Conservation (phyloP, 2,113 vertebrate genomes). For the Melierax canorus region DNA sequence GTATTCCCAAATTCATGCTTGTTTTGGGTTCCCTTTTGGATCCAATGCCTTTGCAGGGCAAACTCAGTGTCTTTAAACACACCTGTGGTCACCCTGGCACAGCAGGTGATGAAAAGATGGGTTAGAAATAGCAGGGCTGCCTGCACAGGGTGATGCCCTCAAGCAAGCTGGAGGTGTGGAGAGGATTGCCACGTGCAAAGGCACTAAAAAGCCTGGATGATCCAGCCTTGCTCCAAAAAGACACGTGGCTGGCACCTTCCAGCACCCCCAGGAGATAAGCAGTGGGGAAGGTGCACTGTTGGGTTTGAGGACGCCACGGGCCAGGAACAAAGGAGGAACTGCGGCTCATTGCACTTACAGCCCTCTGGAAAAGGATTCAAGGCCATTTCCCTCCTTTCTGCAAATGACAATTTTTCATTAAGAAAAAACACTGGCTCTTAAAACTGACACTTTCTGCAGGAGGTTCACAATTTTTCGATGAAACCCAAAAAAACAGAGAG, state of each 20-base stretch:
- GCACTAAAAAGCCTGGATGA: not conserved
- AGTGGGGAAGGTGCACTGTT: not conserved
- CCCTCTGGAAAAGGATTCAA: not conserved
- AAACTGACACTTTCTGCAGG: not conserved
- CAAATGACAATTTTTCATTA: not conserved
- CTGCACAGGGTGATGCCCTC: fast-evolving
- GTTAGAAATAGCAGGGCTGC: not conserved
- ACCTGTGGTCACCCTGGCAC: not conserved
- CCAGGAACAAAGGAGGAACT: not conserved
- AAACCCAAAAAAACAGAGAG: not conserved
- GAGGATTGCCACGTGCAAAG: not conserved
- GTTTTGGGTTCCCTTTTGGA: not conserved
- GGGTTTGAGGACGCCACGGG: not conserved
- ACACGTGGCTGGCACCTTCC: not conserved
- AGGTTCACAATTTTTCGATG: not conserved
- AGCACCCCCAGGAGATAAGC: not conserved
- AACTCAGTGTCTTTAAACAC: not conserved
- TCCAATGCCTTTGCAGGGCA: not conserved
- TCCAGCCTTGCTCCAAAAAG: not conserved
- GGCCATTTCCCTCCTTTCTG: not conserved
- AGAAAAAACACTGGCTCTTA: not conserved
- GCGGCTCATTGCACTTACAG: not conserved
- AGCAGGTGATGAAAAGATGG: not conserved
- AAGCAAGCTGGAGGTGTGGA: not conserved
- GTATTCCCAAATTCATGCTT: not conserved